phyloP scores from a whole-genome alignment of 2,888 invertebrate species.

The Carpatolechia fugitivella region DNA sequence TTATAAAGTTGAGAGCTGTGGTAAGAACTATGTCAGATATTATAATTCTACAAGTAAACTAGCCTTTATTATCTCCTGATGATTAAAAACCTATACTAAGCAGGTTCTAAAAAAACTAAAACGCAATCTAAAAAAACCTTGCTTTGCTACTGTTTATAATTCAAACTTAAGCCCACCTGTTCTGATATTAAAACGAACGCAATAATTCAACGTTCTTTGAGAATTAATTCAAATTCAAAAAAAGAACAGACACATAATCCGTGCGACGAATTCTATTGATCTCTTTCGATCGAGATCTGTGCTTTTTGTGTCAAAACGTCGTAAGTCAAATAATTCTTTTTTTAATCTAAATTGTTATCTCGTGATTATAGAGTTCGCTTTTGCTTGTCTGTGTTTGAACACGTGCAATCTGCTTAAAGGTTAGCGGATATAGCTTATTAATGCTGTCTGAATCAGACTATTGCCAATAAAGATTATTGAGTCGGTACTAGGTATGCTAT shows the following conservation, averaged over 20 bases:
- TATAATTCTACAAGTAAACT: too few relatives aligned
- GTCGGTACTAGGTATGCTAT: constrained; percentile 25
- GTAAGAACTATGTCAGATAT: too few relatives aligned
- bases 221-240: constrained; percentile 7
- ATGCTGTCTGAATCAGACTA: constrained; percentile 64
- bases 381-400: constrained; percentile 31
- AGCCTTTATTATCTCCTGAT: too few relatives aligned
- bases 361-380: constrained; percentile 24
- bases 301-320: constrained; percentile 24
- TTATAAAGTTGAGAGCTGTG: too few relatives aligned
- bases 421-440: constrained; percentile 73
- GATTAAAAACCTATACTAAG: too few relatives aligned
- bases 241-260: constrained; percentile 37
- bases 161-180: constrained; percentile 12
- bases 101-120: neutral
- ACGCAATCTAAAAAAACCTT: neutral
- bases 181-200: neutral
- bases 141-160: constrained; percentile 5
- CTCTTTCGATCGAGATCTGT: constrained; percentile 51
- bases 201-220: constrained; percentile 12
- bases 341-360: constrained; percentile 22
- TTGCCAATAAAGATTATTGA: constrained; percentile 67
- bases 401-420: constrained; percentile 65
- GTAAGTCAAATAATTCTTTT: constrained; percentile 9
- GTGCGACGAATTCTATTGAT: constrained; percentile 58